Base-by-base conservation (phyloP, 1,140 invertebrate genomes). In the Tribolium castaneum region DNA sequence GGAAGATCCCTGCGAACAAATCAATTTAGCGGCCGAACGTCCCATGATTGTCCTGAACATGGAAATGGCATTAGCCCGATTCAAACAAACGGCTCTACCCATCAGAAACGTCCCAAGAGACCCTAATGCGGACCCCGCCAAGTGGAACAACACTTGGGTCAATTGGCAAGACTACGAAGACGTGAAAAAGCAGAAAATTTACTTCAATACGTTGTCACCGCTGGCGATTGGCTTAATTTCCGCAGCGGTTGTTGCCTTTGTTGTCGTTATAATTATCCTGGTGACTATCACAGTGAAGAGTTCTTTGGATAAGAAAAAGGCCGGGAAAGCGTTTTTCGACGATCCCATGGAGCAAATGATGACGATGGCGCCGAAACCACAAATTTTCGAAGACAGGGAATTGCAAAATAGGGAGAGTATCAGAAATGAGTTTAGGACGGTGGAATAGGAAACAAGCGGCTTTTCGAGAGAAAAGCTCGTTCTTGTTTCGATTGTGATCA, bases 1-100 rank as follows among this genome's bases (percentile, higher is more conserved):
- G 5, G 86, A 89, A 13, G 95, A 96, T 87, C 95, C 95, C 0
- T 96, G 95, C 82, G 95, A 96, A 85, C 90, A 86, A 70, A 87
- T 90, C 22, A 95, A 96, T 87, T 83, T 96, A 19, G 91, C 91
- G 6, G 72, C 82, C 0, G 50, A 81, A 0, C 62, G 86, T n/a
- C 90, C 90, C 2, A 59, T 85, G 6, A 83, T 91, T 1, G 49
- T 91, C 2, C 54, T 84, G 0, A 83, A 82, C 10, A 76, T 94
- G 19, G 83, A 90, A 81, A 80, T 87, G 12, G 73, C 85, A 9
- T 77, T 93, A 0, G 45, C 85, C 3, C 81, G 87, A 49, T 90
- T 89, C 70, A 86, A 87, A 62, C 76, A 85, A 25, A 89, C 87
- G 0, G 86, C 88, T 2, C 74, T 91, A 1, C 84, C 88, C 5